A percentile compares a stretch with the other conserved stretches of the same genome.
Evolutionary conservation across 2,888 invertebrate species (phyloP).

Genomic region (Parnassius mnemosyne): DNA sequence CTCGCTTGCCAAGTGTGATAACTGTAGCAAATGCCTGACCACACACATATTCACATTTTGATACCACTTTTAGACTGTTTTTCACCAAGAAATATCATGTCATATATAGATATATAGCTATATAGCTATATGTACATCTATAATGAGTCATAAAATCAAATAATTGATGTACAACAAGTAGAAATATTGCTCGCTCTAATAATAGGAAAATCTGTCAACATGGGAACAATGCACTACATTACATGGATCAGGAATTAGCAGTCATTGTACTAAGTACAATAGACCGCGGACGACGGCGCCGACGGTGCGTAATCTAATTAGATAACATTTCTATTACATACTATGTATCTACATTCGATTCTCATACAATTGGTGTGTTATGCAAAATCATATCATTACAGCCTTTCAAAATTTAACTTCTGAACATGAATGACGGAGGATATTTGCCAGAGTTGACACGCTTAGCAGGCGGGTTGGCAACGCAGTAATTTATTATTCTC

Average conservation of each 20-base stretch:
- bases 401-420: no score
- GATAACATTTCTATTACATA: conserved; percentile 59
- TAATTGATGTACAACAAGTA: conserved; percentile 34
- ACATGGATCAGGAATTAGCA: conserved; percentile 78
- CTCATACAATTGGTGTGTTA: background rate
- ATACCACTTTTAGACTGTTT: no score
- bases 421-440: no score
- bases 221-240: conserved; percentile 73
- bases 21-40: no score
- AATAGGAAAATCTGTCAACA: conserved; percentile 79
- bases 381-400: no score
- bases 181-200: conserved; percentile 59
- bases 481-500: no score
- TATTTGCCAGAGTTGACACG: no score
- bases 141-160: conserved; percentile 22
- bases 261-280: conserved; percentile 73
- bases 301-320: conserved; percentile 59
- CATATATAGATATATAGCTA: background rate
- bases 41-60: no score
- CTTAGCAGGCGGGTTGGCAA: no score
- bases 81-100: background rate
- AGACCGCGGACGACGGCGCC: conserved; percentile 39
- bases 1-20: no score
- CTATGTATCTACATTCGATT: conserved; percentile 1
- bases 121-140: conserved; percentile 6